phyloP scores from a whole-genome alignment of 1,140 invertebrate species.

The Heliconius hermathena region DNA sequence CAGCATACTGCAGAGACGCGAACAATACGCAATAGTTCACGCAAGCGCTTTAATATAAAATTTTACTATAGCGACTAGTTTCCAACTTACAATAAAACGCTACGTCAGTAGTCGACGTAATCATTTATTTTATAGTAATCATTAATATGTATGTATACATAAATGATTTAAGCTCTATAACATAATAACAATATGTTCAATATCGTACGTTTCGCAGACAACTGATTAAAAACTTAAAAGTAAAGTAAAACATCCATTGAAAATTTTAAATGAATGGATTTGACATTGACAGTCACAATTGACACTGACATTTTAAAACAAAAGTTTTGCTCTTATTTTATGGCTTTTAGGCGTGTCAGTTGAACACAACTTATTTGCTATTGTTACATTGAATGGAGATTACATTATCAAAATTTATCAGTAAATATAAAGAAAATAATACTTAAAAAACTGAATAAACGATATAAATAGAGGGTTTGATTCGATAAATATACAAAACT shows the following conservation, averaged over 20 bases:
- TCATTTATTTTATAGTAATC: neutral
- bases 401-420: too few relatives aligned
- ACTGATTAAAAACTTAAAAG: neutral
- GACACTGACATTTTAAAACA: too few relatives aligned
- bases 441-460: too few relatives aligned
- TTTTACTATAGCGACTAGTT: neutral
- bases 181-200: neutral
- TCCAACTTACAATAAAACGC: neutral
- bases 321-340: too few relatives aligned
- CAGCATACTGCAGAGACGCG: conserved; percentile 20
- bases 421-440: too few relatives aligned
- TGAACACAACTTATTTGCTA: too few relatives aligned
- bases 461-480: too few relatives aligned
- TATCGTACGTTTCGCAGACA: neutral
- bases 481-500: too few relatives aligned
- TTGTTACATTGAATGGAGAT: too few relatives aligned
- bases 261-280: too few relatives aligned
- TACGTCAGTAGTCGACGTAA: conserved; percentile 8
- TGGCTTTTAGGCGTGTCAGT: too few relatives aligned
- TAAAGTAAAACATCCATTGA: neutral
- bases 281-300: too few relatives aligned
- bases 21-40: conserved; percentile 20
- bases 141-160: conserved; percentile 1
- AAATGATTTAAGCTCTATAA: neutral
- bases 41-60: conserved; percentile 13